Base-by-base conservation (phyloP, 1,140 invertebrate genomes). In the Daktulosphaira vitifoliae region DNA sequence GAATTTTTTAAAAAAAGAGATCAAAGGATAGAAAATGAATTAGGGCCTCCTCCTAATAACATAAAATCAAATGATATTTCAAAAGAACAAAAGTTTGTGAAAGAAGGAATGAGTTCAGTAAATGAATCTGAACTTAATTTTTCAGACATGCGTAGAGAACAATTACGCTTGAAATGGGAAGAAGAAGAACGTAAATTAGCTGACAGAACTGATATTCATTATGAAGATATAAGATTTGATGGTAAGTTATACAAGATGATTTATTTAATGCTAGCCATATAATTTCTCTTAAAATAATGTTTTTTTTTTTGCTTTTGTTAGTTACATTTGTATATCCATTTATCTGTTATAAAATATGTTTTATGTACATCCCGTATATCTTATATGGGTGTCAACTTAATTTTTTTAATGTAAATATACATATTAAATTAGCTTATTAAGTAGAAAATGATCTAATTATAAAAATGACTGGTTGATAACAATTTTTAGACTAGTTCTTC, bases 191-290 rank as follows among this genome's bases (percentile, higher is more conserved):
- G 74, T 29, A 78, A 76, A 72, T 73, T 81, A 15, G 72, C 67
- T 11, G 76, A 70, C 74, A 88, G 79, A 76, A 80, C 46, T 68
- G 81, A 89, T 71, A 83, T 93, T 56, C 90, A 94, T 76, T 96
- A 95, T 72, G 85, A 92, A 74, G 90, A 94, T 77, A 78, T 96
- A 39, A 78, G 89, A 13, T 92, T 89, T 74, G 86, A 92, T 75
- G 91, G 85, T 87, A 73, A 73, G 73, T 73, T 39, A 65, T 65
- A 46, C 1, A 52, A 39, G 37, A 44, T 64, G n/a, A n/a, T n/a
- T n/a, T n/a, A n/a, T n/a, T n/a, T n/a, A n/a, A n/a, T n/a, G n/a
- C n/a, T n/a, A n/a, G n/a, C n/a, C n/a, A n/a, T n/a, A n/a, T n/a
- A n/a, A n/a, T n/a, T n/a, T n/a, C n/a, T n/a, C n/a, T n/a, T n/a